Evolutionary conservation across 2,888 invertebrate genomes (phyloP).

Genomic region (Encarsia formosa): DNA sequence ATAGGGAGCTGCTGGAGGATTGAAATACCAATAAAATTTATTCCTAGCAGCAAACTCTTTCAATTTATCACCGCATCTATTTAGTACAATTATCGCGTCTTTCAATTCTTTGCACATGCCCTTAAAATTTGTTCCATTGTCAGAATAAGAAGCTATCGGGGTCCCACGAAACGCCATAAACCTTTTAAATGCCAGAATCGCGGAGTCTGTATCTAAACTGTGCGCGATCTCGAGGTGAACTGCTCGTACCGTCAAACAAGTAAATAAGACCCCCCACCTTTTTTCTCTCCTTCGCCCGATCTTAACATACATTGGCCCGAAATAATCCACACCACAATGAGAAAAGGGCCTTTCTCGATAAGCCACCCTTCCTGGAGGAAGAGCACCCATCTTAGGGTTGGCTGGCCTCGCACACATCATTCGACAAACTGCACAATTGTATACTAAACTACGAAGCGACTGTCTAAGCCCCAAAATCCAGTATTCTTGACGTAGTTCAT

Average conservation of each 20-base stretch:
- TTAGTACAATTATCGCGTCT: neutral
- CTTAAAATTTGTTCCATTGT: neutral
- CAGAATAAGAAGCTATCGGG: neutral
- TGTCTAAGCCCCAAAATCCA: neutral
- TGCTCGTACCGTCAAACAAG: neutral
- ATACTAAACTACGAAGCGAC: neutral
- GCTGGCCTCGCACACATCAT: slow-evolving; percentile 6
- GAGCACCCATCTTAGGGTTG: slow-evolving; percentile 14
- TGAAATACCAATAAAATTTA: neutral
- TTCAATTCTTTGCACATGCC: neutral
- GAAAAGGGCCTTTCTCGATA: neutral
- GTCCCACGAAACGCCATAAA: neutral
- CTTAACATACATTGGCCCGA: neutral
- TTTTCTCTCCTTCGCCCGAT: neutral
- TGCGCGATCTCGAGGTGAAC: neutral
- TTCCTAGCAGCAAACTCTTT: neutral
- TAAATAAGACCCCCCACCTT: neutral
- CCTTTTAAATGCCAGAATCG: neutral
- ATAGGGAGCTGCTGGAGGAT: neutral
- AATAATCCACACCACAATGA: neutral
- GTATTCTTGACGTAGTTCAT: neutral
- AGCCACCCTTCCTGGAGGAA: slow-evolving; percentile 14
- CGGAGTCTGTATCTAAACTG: neutral
- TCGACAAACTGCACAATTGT: neutral
- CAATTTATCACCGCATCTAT: neutral